Percentiles rank a stretch among this genome's conserved stretches.
Conservation (phyloP, 2,888 invertebrate species). For the Melanchra persicariae region DNA sequence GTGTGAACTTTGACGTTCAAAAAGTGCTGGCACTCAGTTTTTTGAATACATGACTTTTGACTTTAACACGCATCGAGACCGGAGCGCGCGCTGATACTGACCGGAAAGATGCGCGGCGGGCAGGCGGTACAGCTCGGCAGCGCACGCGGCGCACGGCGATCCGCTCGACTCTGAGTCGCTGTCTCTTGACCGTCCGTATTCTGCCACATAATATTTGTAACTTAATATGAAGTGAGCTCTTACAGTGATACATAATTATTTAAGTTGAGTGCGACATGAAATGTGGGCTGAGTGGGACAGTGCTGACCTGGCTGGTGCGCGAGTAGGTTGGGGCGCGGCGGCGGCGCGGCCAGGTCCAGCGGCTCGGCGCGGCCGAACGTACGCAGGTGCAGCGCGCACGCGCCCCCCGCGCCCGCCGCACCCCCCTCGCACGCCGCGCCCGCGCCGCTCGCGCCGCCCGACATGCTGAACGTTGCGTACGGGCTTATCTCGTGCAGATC, state of each 20-base stretch:
- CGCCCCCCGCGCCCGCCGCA: constrained; percentile 56
- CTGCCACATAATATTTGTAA: constrained; percentile 53
- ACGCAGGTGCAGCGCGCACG: constrained; percentile 79
- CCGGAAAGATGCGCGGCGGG: constrained; percentile 77
- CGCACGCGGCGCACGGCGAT: constrained; percentile 85
- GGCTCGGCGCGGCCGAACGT: constrained; percentile 77
- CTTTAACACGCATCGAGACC: too few relatives aligned
- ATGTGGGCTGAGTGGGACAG: neutral
- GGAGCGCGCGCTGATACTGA: constrained; percentile 30
- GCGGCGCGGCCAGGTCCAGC: constrained; percentile 77
- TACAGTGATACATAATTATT: neutral
- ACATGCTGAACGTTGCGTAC: constrained; percentile 94
- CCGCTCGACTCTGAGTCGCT: constrained; percentile 86
- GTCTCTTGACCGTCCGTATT: constrained; percentile 75
- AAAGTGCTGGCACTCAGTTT: too few relatives aligned
- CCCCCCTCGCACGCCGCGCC: constrained; percentile 71
- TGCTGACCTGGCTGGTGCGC: constrained; percentile 72
- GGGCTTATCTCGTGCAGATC: constrained; percentile 94
- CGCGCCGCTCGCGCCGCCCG: constrained; percentile 83
- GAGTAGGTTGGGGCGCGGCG: constrained; percentile 79
- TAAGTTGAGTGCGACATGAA: neutral
- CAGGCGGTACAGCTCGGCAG: constrained; percentile 78
- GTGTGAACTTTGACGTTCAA: too few relatives aligned
- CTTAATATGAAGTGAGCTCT: neutral
- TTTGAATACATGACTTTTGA: too few relatives aligned